These are phyloP conservation scores for Wasmannia auropunctata DNA, from an alignment of 1,140 invertebrate genomes.

Conservation along the genomic window DNA sequence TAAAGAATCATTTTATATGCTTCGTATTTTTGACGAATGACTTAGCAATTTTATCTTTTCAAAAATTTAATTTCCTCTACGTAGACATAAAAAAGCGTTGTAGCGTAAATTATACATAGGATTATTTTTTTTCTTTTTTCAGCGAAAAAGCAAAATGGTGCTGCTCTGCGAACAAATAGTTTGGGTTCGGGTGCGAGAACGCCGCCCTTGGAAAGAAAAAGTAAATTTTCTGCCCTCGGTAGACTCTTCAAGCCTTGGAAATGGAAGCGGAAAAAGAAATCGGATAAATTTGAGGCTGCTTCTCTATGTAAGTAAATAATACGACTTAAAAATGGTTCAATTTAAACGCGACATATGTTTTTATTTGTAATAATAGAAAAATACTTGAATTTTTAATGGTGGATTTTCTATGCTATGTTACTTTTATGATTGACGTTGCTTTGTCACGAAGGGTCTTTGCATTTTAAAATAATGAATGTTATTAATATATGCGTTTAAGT, in stretches of 20 bases:
- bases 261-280: constrained; percentile 99
- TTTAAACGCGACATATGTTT: background rate
- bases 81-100: background rate
- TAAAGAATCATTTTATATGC: background rate
- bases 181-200: constrained; percentile 92
- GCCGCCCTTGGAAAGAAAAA: constrained; percentile 94
- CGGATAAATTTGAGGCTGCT: constrained; percentile 97
- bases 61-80: background rate
- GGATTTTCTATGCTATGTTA: background rate
- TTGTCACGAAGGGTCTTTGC: background rate
- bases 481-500: background rate
- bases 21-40: background rate
- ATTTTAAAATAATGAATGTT: constrained; percentile 3
- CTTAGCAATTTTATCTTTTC: background rate
- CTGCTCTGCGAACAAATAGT: constrained; percentile 93
- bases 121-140: constrained; percentile 85
- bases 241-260: constrained; percentile 99
- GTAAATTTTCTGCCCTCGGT: constrained; percentile 96
- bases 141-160: constrained; percentile 97
- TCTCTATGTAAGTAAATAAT: constrained; percentile 94
- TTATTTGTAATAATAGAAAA: background rate
- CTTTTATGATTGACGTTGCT: constrained; percentile 1
- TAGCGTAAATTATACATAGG: background rate
- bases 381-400: too few relatives aligned
- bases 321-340: background rate